Conservation (phyloP, 2,888 invertebrate genomes). For the Oegoconia quadripuncta region DNA sequence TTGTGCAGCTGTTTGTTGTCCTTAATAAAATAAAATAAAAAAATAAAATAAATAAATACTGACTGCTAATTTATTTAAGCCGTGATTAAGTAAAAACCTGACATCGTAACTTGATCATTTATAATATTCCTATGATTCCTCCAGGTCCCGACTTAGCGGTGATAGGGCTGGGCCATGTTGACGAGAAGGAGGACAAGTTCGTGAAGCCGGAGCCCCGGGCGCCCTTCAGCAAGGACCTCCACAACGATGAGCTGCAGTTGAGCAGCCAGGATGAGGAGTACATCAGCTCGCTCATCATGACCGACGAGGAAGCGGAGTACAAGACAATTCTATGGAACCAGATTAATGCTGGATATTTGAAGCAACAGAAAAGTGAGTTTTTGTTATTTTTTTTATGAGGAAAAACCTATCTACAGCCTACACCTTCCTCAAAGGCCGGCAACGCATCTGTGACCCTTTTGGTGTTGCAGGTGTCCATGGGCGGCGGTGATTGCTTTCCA, state of each 20-base stretch:
- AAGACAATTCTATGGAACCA: slow-evolving; percentile 94
- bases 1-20: too few relatives aligned
- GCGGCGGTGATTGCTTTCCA: too few relatives aligned
- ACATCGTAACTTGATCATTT: slow-evolving; percentile 3
- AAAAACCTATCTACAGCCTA: too few relatives aligned
- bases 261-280: slow-evolving; percentile 93
- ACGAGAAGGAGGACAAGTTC: slow-evolving; percentile 52
- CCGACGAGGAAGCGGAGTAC: slow-evolving; percentile 86
- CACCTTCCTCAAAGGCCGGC: too few relatives aligned
- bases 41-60: too few relatives aligned
- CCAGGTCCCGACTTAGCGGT: slow-evolving; percentile 86
- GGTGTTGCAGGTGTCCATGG: too few relatives aligned
- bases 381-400: too few relatives aligned
- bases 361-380: slow-evolving; percentile 85
- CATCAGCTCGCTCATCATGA: slow-evolving; percentile 88
- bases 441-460: too few relatives aligned
- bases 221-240: slow-evolving; percentile 48
- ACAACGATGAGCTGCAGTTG: slow-evolving; percentile 80
- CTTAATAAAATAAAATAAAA: too few relatives aligned
- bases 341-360: slow-evolving; percentile 91
- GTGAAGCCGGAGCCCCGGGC: slow-evolving; percentile 56
- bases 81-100: too few relatives aligned
- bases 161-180: slow-evolving; percentile 82
- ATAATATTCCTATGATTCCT: slow-evolving; percentile 13
- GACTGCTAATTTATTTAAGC: too few relatives aligned